Conservation (phyloP, 2,888 invertebrate genomes). For the Phoenoteleia sp. region DNA sequence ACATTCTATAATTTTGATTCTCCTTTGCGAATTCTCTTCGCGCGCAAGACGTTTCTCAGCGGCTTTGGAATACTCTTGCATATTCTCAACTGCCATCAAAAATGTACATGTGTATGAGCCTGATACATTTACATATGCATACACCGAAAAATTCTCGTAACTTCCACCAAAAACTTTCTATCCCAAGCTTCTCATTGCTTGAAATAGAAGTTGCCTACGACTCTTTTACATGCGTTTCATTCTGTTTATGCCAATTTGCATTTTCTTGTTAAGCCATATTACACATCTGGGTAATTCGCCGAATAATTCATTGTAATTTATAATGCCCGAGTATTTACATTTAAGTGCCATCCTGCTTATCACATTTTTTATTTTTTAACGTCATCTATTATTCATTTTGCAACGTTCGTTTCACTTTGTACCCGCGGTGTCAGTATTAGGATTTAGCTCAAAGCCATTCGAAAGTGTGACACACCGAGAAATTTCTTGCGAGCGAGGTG, state of each 20-base stretch:
- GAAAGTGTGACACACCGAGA: background rate
- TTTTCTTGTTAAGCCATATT: constrained; percentile 7
- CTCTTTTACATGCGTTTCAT: background rate
- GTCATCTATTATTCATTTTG: background rate
- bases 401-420: background rate
- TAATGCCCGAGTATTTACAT: background rate
- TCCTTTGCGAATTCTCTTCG: constrained; percentile 21
- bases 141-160: background rate
- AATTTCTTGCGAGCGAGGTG: background rate
- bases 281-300: constrained; percentile 38
- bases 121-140: background rate
- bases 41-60: constrained; percentile 19
- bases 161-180: too few relatives aligned
- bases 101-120: too few relatives aligned
- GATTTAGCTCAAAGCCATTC: background rate
- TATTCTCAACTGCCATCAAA: background rate
- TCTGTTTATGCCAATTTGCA: constrained; percentile 31
- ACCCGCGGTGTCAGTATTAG: background rate
- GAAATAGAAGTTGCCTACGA: background rate
- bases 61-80: constrained; percentile 13
- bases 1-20: constrained; percentile 41
- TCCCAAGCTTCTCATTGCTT: background rate
- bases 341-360: background rate
- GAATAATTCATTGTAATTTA: constrained; percentile 41
- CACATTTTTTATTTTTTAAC: background rate